Evolutionary conservation across 2,113 vertebrate genomes (phyloP).

Genomic region (Pycnonotus jocosus): DNA sequence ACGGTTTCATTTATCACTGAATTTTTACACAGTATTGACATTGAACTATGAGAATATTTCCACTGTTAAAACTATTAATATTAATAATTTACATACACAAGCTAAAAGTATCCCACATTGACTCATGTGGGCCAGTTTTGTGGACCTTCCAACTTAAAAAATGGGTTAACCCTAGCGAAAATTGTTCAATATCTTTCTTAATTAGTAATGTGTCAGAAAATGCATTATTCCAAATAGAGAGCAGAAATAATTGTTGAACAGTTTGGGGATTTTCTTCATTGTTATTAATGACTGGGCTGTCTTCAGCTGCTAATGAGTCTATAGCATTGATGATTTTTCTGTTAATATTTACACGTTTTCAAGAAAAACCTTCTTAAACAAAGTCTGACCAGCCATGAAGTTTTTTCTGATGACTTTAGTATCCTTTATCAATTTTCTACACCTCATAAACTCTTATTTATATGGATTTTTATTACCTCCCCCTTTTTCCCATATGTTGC

Average conservation of each 20-base stretch:
- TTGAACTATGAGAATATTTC: neutral
- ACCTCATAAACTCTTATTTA: conserved; percentile 43
- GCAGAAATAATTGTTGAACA: neutral
- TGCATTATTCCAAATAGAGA: neutral
- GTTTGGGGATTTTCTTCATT: neutral
- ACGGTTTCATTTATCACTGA: neutral
- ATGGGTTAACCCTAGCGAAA: neutral
- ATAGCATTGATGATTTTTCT: neutral
- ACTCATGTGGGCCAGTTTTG: neutral
- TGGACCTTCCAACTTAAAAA: neutral
- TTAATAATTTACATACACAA: neutral
- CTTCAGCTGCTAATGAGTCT: neutral
- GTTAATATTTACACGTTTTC: neutral
- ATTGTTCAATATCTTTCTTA: neutral
- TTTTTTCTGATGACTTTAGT: neutral
- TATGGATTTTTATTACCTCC: neutral
- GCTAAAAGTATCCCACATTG: neutral
- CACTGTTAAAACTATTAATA: neutral
- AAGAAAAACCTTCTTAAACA: neutral
- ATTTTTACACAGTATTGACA: neutral
- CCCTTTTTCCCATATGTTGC: conserved; percentile 16
- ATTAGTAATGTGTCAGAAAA: neutral
- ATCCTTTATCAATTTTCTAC: conserved; percentile 40
- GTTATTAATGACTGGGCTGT: neutral
- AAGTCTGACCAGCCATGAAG: neutral